Percentiles rank a stretch among this genome's conserved stretches.
Conservation (phyloP, 2,797 vertebrate species). For the Numenius phaeopus region DNA sequence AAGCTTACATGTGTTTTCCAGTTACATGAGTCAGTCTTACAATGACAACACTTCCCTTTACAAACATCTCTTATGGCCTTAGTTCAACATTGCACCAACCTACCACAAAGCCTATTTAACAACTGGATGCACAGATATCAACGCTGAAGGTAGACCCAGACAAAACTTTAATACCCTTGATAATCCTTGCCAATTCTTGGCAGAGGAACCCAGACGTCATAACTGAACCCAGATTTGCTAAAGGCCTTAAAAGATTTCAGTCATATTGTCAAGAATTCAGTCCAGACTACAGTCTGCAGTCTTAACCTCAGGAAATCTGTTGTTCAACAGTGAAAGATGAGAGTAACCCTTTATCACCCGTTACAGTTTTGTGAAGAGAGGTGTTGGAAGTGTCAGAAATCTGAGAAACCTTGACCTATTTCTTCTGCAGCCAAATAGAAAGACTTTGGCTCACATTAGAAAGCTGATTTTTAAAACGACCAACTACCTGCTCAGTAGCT, state of each 20-base stretch:
- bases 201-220: not conserved
- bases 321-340: not conserved
- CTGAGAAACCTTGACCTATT: not conserved
- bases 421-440: not conserved
- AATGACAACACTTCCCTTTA: not conserved
- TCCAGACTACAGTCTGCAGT: not conserved
- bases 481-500: not conserved
- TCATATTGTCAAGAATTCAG: not conserved
- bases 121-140: not conserved
- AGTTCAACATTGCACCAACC: not conserved
- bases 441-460: not conserved
- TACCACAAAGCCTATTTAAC: not conserved
- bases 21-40: not conserved
- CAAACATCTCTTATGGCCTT: not conserved
- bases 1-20: not conserved
- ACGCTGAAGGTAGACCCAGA: not conserved
- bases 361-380: not conserved
- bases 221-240: not conserved
- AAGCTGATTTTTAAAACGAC: not conserved
- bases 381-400: not conserved
- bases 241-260: not conserved
- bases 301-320: not conserved
- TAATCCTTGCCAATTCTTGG: not conserved
- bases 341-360: not conserved
- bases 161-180: not conserved